Conservation (phyloP, 2,888 invertebrate species). For the Ectobius pallidus region DNA sequence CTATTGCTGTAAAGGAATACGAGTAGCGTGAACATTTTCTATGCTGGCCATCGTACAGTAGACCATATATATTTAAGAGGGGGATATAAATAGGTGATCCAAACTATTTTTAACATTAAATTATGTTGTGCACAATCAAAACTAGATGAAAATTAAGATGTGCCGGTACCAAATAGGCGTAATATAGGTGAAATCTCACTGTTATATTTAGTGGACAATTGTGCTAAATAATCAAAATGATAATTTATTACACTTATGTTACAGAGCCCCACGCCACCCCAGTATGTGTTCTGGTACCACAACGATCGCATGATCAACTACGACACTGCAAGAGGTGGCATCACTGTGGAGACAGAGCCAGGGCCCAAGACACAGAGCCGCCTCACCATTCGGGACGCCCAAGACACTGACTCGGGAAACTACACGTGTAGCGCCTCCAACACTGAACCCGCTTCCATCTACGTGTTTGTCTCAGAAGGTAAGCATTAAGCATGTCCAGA, state of each 20-base stretch:
- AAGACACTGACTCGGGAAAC: slow-evolving; percentile 87
- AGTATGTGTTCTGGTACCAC: slow-evolving; percentile 96
- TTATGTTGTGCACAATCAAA: too few relatives aligned
- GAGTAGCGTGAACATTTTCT: too few relatives aligned
- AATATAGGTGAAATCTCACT: background rate
- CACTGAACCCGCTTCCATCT: slow-evolving; percentile 87
- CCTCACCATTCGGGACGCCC: slow-evolving; percentile 81
- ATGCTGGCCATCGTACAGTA: too few relatives aligned
- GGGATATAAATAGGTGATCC: too few relatives aligned
- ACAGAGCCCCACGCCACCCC: slow-evolving; percentile 90
- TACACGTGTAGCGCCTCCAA: slow-evolving; percentile 90
- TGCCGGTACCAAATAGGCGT: too few relatives aligned
- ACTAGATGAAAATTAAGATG: too few relatives aligned
- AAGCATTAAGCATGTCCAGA: too few relatives aligned
- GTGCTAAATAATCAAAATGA: too few relatives aligned
- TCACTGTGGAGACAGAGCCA: slow-evolving; percentile 82
- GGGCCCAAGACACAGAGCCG: slow-evolving; percentile 85
- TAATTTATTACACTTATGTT: slow-evolving; percentile 53
- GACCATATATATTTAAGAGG: too few relatives aligned
- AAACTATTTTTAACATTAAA: too few relatives aligned
- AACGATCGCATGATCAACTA: slow-evolving; percentile 94
- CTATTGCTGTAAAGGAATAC: too few relatives aligned
- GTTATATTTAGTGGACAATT: background rate
- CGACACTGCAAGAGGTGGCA: slow-evolving; percentile 81
- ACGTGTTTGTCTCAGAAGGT: slow-evolving; percentile 91